These are phyloP conservation scores for Xiphydria camelus DNA, from an alignment of 2,888 invertebrate species.

Conservation along the genomic window DNA sequence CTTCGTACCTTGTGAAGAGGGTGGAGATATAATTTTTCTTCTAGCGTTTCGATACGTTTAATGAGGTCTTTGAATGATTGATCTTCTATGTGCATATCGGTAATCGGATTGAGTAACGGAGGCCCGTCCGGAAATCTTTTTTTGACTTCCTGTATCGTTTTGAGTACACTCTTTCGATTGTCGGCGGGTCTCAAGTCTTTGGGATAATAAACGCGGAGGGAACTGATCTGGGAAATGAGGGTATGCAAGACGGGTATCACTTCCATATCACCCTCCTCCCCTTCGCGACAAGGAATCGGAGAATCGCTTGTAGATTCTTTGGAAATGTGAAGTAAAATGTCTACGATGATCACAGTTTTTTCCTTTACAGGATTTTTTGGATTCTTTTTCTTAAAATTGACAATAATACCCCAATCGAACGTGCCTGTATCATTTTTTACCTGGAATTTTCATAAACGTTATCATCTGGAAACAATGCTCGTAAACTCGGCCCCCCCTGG, in stretches of 20 bases:
- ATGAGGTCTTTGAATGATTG: conserved; percentile 78
- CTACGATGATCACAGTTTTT: conserved; percentile 71
- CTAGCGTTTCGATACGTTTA: conserved; percentile 79
- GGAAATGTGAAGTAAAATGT: conserved; percentile 81
- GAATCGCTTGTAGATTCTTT: conserved; percentile 65
- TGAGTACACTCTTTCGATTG: conserved; percentile 81
- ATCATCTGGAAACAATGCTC: conserved; percentile 11
- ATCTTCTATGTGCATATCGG: conserved; percentile 95
- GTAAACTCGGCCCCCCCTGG: conserved; percentile 1
- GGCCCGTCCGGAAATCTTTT: conserved; percentile 86
- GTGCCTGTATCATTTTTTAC: conserved; percentile 81
- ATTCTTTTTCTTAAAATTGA: conserved; percentile 83
- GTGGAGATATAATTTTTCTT: conserved; percentile 81
- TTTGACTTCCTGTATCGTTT: conserved; percentile 85
- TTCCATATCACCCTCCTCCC: conserved; percentile 81
- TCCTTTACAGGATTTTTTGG: conserved; percentile 60
- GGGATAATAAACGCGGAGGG: conserved; percentile 87
- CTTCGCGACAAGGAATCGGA: conserved; percentile 72
- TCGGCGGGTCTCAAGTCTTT: conserved; percentile 85
- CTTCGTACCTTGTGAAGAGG: conserved; percentile 68
- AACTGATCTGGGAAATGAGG: conserved; percentile 83
- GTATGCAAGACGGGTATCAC: conserved; percentile 85
- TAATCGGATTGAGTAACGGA: conserved; percentile 89
- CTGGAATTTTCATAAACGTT: conserved; percentile 54
- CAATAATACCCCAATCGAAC: conserved; percentile 96